These are phyloP conservation scores for Phylloscopus whistleri DNA, from an alignment of 2,113 vertebrate genomes.

Conservation along the genomic window DNA sequence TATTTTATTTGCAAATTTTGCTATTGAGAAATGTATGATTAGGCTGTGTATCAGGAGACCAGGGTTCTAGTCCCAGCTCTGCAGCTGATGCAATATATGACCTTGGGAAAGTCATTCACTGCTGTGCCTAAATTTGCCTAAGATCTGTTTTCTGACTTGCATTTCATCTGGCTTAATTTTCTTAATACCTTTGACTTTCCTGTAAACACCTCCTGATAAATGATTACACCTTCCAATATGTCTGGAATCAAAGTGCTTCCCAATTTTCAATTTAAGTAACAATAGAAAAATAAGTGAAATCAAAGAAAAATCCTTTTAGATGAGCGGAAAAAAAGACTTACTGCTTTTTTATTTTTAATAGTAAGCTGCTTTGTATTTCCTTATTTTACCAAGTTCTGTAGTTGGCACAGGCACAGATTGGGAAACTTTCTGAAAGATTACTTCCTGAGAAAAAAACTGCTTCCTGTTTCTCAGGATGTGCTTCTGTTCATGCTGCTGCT, in stretches of 20 bases:
- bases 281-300: not conserved
- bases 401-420: not conserved
- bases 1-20: constrained; percentile 60
- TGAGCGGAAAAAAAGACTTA: not conserved
- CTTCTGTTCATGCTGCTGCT: not conserved
- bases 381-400: not conserved
- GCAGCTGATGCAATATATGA: not conserved
- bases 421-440: not conserved
- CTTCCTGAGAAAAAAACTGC: not conserved
- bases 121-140: not conserved
- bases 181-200: not conserved
- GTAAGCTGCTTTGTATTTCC: not conserved
- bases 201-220: not conserved
- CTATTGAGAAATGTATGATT: constrained; percentile 18
- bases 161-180: not conserved
- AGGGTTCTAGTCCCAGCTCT: not conserved
- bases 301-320: not conserved
- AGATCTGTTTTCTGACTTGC: not conserved
- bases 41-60: not conserved
- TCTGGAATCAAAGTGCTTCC: not conserved
- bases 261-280: not conserved
- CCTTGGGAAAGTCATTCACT: not conserved
- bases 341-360: too few species aligned
- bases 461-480: not conserved
- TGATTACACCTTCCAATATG: not conserved